Evolutionary conservation across 2,888 invertebrate genomes (phyloP).

Genomic region (Rosalia funebris): DNA sequence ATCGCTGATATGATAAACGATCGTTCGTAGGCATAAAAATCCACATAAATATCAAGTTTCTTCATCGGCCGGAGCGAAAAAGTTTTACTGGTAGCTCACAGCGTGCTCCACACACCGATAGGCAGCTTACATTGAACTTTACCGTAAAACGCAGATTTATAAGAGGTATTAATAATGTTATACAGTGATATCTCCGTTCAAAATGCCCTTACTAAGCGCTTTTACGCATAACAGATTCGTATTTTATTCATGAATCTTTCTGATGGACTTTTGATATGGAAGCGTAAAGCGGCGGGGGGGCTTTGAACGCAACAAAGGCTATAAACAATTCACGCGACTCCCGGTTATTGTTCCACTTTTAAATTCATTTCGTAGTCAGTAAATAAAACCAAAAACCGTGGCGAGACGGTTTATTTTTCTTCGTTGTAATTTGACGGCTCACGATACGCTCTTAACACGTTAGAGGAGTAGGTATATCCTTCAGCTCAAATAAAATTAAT

Average conservation of each 20-base stretch:
- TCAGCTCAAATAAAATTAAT: too few relatives aligned
- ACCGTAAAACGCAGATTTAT: conserved; percentile 55
- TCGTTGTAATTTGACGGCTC: too few relatives aligned
- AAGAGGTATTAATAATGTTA: conserved; percentile 54
- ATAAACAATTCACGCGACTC: conserved; percentile 50
- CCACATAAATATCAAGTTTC: conserved; percentile 46
- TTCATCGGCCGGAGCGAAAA: conserved; percentile 47
- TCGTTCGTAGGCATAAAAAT: conserved; percentile 37
- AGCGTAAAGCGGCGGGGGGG: conserved; percentile 52
- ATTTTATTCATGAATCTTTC: conserved; percentile 59
- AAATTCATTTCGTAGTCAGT: not conserved
- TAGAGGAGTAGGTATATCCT: too few relatives aligned
- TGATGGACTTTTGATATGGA: conserved; percentile 57
- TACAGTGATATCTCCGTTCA: conserved; percentile 48
- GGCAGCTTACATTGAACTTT: conserved; percentile 47
- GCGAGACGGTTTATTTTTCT: too few relatives aligned
- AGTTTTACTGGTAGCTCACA: conserved; percentile 51
- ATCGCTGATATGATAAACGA: conserved; percentile 41
- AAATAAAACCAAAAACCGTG: not conserved
- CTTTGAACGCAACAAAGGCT: conserved; percentile 51
- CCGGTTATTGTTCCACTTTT: conserved; percentile 44
- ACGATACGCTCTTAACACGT: too few relatives aligned
- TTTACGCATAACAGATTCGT: conserved; percentile 60
- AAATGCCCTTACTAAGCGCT: conserved; percentile 46
- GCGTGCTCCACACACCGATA: conserved; percentile 47